Conservation (phyloP, 2,797 vertebrate genomes). For the Molossus alvarezi region DNA sequence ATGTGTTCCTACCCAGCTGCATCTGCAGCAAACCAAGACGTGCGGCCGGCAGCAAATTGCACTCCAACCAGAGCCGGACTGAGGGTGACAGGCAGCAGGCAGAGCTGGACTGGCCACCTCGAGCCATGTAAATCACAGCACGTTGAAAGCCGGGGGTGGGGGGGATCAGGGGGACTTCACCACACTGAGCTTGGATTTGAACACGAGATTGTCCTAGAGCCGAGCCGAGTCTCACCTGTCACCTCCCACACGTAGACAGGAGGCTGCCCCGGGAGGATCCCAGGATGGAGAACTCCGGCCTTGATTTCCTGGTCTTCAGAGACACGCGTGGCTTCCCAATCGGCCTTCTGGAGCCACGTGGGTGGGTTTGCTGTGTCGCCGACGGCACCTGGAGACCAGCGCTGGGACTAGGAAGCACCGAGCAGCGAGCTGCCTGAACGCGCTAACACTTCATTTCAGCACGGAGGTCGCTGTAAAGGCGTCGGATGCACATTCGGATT, state of each 20-base stretch:
- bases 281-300: background rate
- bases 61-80: accelerated
- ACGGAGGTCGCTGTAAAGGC: background rate
- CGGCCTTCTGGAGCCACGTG: accelerated
- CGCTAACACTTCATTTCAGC: background rate
- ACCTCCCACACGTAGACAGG: background rate
- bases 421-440: background rate
- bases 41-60: too few relatives aligned
- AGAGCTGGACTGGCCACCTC: background rate
- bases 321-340: accelerated
- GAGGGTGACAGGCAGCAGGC: background rate
- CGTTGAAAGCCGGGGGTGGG: background rate
- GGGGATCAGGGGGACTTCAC: background rate
- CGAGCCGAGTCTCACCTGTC: too few relatives aligned
- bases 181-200: background rate
- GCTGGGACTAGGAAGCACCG: background rate
- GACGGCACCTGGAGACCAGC: too few relatives aligned
- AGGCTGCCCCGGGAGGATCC: accelerated
- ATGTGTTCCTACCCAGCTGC: background rate
- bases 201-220: background rate
- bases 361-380: background rate
- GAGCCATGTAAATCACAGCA: accelerated
- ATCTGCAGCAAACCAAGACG: too few relatives aligned
- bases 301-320: background rate
- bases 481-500: background rate